Evolutionary conservation across 2,888 invertebrate species (phyloP), one percentile per base, ranked within the genome.

Genomic region (Acronicta leporina): DNA sequence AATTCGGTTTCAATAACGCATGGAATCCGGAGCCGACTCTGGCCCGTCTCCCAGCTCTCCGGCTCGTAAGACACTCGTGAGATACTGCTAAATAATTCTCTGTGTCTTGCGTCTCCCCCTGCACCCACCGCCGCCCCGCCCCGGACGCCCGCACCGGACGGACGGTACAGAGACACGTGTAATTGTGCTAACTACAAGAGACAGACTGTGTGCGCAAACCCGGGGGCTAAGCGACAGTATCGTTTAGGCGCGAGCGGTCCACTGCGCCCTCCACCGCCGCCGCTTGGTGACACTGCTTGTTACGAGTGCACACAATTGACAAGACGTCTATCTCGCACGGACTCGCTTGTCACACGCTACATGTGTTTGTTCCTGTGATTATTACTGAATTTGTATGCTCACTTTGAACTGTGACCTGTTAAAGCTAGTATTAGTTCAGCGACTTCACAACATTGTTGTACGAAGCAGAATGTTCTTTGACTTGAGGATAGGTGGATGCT

Each of bases 71-170:
- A 71, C 57, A 59, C 58, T 71, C 68, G 62, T 60, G 81, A 80
- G 81, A 82, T 60, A 73, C 72, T 76, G 72, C 75, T 87, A 82
- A 86, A 86, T 87, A 84, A 87, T 87, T 87, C 87, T 69, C 67
- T 83, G 73, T 85, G 82, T 77, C 73, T 70, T 66, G 10, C 5
- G 0, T 25, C 48, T 30, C 27, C 43, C 44, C 16, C 51, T n/a
- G 25, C 11, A 38, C 33, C n/a, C 25, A 2, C 16, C 20, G n/a
- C 33, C 44, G 41, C 30, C 45, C 13, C 20, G 20, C 2, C 20
- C 20, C 20, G 20, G 20, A 33, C 45, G 43, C 41, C 15, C 49
- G n/a, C 15, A 44, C 16, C 30, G 38, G 49, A 49, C 42, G 48
- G 30, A 30, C 38, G 45, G 33, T 51, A 49, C 38, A 6, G 38